A percentile compares a stretch with the other conserved stretches of the same genome.
Conservation (phyloP, 30 jellyfish, hydroid and myxozoan species). For the Nemopilema nomurai region DNA sequence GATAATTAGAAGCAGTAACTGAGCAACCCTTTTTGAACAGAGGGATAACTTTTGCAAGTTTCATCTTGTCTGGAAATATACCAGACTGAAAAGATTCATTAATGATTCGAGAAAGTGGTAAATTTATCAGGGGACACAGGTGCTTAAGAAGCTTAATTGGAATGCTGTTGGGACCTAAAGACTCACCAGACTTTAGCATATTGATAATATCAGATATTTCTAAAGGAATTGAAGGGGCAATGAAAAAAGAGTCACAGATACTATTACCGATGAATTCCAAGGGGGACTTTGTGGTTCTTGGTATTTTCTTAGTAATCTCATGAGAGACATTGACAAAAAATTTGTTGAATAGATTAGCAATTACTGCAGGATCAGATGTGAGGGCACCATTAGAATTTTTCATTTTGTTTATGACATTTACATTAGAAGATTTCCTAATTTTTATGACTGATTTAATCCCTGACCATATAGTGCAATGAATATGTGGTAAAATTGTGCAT, state of each 20-base stretch:
- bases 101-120: slow-evolving; percentile 25
- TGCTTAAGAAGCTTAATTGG: slow-evolving; percentile 31
- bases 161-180: slow-evolving; percentile 61
- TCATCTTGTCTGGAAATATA: slow-evolving; percentile 27
- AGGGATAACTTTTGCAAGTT: slow-evolving; percentile 50
- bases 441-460: too few species aligned
- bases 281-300: slow-evolving; percentile 10
- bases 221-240: slow-evolving; percentile 15
- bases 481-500: too few species aligned
- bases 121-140: slow-evolving; percentile 9
- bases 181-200: slow-evolving; percentile 31
- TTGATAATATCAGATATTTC: slow-evolving; percentile 52
- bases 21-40: slow-evolving; percentile 50
- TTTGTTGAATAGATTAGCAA: slow-evolving; percentile 54
- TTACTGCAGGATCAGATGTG: slow-evolving; percentile 38
- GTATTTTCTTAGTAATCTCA: slow-evolving; percentile 34
- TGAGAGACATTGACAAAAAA: slow-evolving; percentile 39
- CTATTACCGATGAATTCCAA: slow-evolving; percentile 36
- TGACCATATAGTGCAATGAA: not conserved
- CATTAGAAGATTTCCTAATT: slow-evolving; percentile 15
- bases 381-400: slow-evolving; percentile 23
- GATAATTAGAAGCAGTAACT: slow-evolving; percentile 28
- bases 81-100: slow-evolving; percentile 47
- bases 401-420: slow-evolving; percentile 34
- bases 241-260: slow-evolving; percentile 14